Evolutionary conservation across 2,888 invertebrate species (phyloP).

Genomic region (Nemotelus nigrinus): DNA sequence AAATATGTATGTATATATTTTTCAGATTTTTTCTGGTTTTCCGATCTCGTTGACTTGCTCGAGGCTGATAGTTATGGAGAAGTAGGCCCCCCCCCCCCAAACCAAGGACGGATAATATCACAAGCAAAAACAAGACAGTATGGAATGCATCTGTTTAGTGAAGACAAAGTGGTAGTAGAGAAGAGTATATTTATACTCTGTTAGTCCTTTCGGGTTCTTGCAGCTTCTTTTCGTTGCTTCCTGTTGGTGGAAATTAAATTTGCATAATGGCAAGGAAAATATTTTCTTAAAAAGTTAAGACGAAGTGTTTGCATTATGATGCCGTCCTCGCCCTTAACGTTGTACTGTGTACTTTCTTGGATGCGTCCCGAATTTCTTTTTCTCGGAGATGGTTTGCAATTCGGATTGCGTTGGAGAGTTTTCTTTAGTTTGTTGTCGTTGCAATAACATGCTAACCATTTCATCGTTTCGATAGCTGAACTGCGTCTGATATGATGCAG

Average conservation of each 20-base stretch:
- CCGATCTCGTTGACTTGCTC: constrained; percentile 21
- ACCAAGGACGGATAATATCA: no score
- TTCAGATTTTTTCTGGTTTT: constrained; percentile 32
- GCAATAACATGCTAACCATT: not conserved
- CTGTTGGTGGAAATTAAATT: constrained; percentile 45
- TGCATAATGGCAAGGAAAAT: constrained; percentile 50
- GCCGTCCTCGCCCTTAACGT: not conserved
- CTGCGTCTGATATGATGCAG: no score
- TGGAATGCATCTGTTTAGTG: no score
- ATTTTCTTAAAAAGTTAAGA: constrained; percentile 50
- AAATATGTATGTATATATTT: constrained; percentile 3
- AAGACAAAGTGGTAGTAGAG: no score
- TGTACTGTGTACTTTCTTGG: constrained; percentile 15
- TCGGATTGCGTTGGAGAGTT: constrained; percentile 13
- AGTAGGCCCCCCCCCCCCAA: no score
- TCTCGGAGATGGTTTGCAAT: not conserved
- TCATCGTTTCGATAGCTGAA: no score
- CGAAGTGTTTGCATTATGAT: constrained; percentile 50
- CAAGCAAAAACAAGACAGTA: no score
- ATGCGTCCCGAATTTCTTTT: not conserved
- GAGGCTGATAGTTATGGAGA: constrained; percentile 10
- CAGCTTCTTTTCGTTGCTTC: constrained; percentile 34
- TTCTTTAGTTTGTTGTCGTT: constrained; percentile 9
- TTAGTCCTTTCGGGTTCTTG: constrained; percentile 10
- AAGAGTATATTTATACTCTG: not conserved